Evolutionary conservation across 2,113 vertebrate species (phyloP), one percentile per base, ranked within the genome.

Genomic region (Columba janthina): DNA sequence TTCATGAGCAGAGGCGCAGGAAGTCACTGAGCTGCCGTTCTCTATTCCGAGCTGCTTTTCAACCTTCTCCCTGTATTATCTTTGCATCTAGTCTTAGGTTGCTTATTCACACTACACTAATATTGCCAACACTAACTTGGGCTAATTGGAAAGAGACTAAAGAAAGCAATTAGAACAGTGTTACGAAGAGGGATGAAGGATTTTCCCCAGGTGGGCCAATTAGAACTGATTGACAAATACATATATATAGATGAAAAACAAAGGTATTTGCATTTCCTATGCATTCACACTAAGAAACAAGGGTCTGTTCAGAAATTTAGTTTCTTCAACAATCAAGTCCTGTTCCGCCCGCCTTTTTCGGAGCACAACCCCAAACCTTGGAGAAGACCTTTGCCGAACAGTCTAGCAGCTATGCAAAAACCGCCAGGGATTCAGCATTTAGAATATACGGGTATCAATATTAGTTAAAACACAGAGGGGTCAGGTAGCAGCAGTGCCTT

Each of bases 91-190:
- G 19, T 51, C 71, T 58, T 3, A 10, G 53, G 42, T 16, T 22
- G 44, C 29, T 64, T 53, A 46, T 19, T 46, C 84, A 85, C 29
- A n/a, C 40, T 10, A 7, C 0, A 1, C 25, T 6, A n/a, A 31
- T 15, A 19, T 0, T 19, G 46, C 32, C 66, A 67, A 10, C 3
- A 3, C 46, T 8, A 34, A 21, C 53, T 32, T n/a, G 5, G 1
- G 57, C 36, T 44, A 34, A 42, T 0, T 44, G 67, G 51, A 54
- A 71, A 71, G 51, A 66, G 26, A 66, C 40, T 42, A 36, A 36
- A 78, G 54, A 36, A 69, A 66, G 36, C 36, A 51, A 25, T 25
- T 6, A 11, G 51, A 69, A 38, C 56, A 19, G 44, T 4, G 24
- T 14, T 70, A 76, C 15, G 28, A 56, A 40, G 38, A 58, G 16